phyloP scores from a whole-genome alignment of 2,113 vertebrate genomes.

The Notothenia coriiceps region DNA sequence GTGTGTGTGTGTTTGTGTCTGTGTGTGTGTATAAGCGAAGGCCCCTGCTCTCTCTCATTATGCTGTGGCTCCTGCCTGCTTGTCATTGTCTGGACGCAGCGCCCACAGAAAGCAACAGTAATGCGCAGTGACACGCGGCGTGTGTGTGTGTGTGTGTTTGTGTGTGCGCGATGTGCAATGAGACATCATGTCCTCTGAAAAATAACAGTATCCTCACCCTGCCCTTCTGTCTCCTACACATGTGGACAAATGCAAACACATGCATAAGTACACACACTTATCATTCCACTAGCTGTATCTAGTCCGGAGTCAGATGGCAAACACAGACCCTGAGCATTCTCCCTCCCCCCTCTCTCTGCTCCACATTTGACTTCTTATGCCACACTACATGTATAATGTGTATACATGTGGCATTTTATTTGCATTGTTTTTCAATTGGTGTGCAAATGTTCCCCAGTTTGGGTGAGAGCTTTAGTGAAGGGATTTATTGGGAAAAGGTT shows the following conservation, averaged over 20 bases:
- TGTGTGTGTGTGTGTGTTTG: slow-evolving; percentile 50
- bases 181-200: slow-evolving; percentile 85
- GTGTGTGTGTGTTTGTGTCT: slow-evolving; percentile 47
- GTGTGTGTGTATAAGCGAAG: slow-evolving; percentile 55
- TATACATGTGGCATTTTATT: background rate
- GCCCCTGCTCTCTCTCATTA: slow-evolving; percentile 91
- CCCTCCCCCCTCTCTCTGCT: background rate
- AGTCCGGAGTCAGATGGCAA: slow-evolving; percentile 44
- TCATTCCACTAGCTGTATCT: slow-evolving; percentile 52
- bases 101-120: slow-evolving; percentile 86
- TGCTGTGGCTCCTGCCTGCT: slow-evolving; percentile 88
- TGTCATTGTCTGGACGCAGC: slow-evolving; percentile 86
- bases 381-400: background rate
- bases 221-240: slow-evolving; percentile 61
- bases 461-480: background rate
- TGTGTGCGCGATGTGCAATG: slow-evolving; percentile 80
- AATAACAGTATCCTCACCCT: slow-evolving; percentile 80
- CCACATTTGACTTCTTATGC: background rate
- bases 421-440: background rate
- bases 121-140: slow-evolving; percentile 87
- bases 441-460: background rate
- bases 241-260: slow-evolving; percentile 61
- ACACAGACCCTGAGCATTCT: slow-evolving; percentile 5
- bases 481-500: background rate
- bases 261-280: slow-evolving; percentile 54